A percentile compares a stretch with the other conserved stretches of the same genome.
phyloP scores from a whole-genome alignment of 2,797 vertebrate species.

The Gobionotothen gibberifrons region DNA sequence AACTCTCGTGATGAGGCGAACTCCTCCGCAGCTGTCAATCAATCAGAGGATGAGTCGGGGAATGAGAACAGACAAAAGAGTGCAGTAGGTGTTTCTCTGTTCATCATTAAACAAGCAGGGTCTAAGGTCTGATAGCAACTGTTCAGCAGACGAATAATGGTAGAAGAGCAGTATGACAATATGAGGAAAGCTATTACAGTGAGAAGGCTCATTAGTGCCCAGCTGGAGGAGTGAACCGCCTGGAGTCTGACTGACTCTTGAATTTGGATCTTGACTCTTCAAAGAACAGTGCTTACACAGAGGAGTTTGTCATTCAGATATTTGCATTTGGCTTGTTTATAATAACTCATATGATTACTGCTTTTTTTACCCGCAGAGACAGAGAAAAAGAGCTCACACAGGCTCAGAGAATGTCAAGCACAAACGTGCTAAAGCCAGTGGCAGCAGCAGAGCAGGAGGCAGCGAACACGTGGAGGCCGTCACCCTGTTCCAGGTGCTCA shows the following conservation, averaged over 20 bases:
- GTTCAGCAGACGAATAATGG: no score
- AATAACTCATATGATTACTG: background rate
- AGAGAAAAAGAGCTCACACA: conserved; percentile 80
- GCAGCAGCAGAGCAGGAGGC: conserved; percentile 48
- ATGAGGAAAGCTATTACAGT: background rate
- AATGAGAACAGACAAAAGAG: conserved; percentile 84
- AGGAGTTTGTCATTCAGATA: background rate
- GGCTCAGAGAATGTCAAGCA: conserved; percentile 86
- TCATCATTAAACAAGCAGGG: background rate
- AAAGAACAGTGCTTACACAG: no score
- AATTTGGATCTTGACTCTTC: background rate
- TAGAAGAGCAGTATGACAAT: background rate
- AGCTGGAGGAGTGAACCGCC: background rate
- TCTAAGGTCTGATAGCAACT: background rate
- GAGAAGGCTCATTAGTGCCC: background rate
- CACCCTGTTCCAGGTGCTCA: conserved; percentile 93
- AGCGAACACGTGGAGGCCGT: conserved; percentile 85
- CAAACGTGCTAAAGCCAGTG: conserved; percentile 69
- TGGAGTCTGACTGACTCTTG: background rate
- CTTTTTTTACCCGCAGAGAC: conserved; percentile 74
- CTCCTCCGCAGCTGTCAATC: conserved; percentile 74
- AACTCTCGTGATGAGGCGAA: conserved; percentile 64
- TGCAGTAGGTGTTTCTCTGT: conserved; percentile 67
- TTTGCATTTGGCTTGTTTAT: background rate
- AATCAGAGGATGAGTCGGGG: conserved; percentile 77